Conservation (phyloP, 2,888 invertebrate species). For the Pheosia gnoma region DNA sequence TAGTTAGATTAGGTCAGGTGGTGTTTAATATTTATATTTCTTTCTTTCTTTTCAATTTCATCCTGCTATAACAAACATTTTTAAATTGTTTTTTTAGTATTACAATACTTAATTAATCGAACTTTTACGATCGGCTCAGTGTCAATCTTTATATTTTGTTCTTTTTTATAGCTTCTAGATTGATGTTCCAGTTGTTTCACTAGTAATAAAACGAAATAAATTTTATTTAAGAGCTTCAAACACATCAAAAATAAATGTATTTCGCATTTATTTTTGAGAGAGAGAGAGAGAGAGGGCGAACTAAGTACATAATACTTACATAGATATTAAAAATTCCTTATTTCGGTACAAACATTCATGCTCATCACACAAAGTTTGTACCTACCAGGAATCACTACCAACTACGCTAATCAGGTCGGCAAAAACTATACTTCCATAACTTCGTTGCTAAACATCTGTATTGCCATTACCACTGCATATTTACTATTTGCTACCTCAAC, state of each 20-base stretch:
- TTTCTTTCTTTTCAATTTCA: no score
- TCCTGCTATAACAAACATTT: no score
- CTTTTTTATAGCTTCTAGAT: constrained; percentile 38
- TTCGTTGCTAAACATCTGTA: no score
- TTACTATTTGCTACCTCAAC: background rate
- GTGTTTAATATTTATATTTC: no score
- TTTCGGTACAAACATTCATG: no score
- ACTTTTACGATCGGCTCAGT: constrained; percentile 35
- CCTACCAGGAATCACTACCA: no score
- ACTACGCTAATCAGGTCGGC: no score
- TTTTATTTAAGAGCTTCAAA: constrained; percentile 25
- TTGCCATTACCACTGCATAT: no score
- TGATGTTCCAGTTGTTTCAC: constrained; percentile 32
- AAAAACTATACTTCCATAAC: no score
- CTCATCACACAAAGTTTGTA: no score
- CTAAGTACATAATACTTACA: background rate
- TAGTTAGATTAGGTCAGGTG: no score
- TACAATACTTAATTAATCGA: constrained; percentile 35
- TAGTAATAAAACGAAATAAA: constrained; percentile 44
- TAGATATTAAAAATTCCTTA: no score
- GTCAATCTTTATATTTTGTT: constrained; percentile 30
- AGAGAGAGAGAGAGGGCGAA: background rate
- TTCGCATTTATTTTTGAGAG: background rate
- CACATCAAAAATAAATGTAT: constrained; percentile 13
- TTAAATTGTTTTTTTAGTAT: constrained; percentile 10